These are phyloP conservation scores for Dolichotis patagonum DNA, from an alignment of 2,113 vertebrate species.

Conservation along the genomic window DNA sequence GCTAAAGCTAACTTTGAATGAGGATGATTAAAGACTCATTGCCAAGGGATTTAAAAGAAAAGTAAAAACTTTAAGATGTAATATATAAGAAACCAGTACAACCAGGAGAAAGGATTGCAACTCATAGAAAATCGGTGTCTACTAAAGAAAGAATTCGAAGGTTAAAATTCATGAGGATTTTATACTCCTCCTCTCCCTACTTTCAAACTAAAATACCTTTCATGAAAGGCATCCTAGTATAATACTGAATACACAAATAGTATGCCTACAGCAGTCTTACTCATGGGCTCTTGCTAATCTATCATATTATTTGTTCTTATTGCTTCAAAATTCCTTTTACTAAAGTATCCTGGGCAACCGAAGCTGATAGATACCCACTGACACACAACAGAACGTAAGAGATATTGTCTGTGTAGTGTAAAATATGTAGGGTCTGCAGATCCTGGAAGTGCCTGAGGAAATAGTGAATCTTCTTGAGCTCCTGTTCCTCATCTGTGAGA, in stretches of 20 bases:
- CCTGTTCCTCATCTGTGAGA: neutral
- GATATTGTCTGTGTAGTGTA: neutral
- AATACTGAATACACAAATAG: neutral
- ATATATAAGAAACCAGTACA: constrained; percentile 24
- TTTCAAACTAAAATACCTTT: neutral
- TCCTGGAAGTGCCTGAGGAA: neutral
- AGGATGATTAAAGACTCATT: neutral
- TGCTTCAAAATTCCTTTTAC: constrained; percentile 30
- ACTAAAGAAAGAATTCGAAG: neutral
- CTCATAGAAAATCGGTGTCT: neutral
- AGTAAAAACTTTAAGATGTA: constrained; percentile 29
- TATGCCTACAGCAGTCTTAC: neutral
- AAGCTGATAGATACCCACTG: neutral
- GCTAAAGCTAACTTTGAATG: constrained; percentile 16
- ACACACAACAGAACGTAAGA: neutral
- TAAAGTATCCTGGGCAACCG: neutral
- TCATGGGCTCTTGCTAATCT: neutral
- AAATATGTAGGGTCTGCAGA: neutral
- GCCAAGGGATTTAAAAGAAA: neutral
- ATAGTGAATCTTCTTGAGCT: neutral
- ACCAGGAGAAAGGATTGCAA: neutral
- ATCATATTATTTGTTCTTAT: neutral
- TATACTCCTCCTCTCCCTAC: neutral
- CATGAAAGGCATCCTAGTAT: neutral
- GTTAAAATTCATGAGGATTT: constrained; percentile 2